A percentile compares a stretch with the other conserved stretches of the same genome.
Conservation (phyloP, 2,888 invertebrate species). For the Napeogenes sylphis region DNA sequence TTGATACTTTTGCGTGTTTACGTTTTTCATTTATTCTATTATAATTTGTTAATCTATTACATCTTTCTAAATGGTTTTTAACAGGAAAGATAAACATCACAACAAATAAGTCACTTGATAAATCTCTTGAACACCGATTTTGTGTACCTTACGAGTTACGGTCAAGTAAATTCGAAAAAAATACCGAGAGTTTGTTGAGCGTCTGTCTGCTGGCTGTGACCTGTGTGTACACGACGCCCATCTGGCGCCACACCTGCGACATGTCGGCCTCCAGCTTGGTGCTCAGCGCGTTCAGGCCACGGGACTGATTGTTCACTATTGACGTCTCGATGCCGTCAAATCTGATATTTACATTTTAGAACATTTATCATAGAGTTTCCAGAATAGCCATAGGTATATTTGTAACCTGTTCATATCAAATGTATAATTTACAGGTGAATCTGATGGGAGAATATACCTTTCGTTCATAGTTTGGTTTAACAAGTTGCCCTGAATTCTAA, state of each 20-base stretch:
- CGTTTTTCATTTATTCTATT: too few species aligned
- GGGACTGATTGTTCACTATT: constrained; percentile 84
- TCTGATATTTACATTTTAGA: constrained; percentile 44
- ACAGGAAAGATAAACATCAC: too few species aligned
- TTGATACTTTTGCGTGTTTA: too few species aligned
- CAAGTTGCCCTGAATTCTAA: constrained; percentile 78
- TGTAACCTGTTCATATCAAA: too few species aligned
- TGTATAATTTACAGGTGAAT: too few species aligned
- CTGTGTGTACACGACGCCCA: constrained; percentile 91
- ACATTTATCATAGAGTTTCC: not conserved
- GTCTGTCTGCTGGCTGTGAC: constrained; percentile 85
- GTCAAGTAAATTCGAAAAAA: too few species aligned
- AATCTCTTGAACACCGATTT: too few species aligned
- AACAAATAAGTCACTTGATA: too few species aligned
- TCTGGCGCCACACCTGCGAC: constrained; percentile 92
- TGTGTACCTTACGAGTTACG: too few species aligned
- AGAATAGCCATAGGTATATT: too few species aligned
- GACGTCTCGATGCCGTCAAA: constrained; percentile 84
- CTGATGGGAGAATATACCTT: constrained; percentile 53
- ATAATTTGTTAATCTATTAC: too few species aligned
- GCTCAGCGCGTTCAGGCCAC: constrained; percentile 84
- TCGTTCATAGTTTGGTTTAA: constrained; percentile 82
- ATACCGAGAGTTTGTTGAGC: constrained; percentile 81
- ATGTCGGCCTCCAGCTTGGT: constrained; percentile 87
- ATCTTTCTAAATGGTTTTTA: too few species aligned